Percentiles rank a stretch among this genome's conserved stretches.
Conservation (phyloP, 2,888 invertebrate genomes). For the Acleris cristana region DNA sequence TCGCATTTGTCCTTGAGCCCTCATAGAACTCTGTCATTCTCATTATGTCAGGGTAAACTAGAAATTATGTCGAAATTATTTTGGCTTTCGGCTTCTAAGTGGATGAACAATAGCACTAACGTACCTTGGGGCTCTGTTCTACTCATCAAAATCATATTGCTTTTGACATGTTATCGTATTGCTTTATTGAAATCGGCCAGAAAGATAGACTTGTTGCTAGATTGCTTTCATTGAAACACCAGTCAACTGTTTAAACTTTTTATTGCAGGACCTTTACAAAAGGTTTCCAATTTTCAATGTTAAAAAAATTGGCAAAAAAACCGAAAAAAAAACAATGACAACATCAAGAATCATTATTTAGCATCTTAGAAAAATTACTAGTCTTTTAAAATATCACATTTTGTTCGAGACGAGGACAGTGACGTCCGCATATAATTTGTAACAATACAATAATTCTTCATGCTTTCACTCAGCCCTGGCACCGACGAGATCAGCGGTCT, state of each 20-base stretch:
- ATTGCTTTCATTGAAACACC: slow-evolving; percentile 38
- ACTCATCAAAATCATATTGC: too few species aligned
- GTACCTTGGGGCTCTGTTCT: too few species aligned
- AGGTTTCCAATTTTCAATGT: slow-evolving; percentile 78
- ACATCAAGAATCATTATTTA: slow-evolving; percentile 82
- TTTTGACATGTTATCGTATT: too few species aligned
- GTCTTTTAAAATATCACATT: slow-evolving; percentile 82
- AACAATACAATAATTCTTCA: slow-evolving; percentile 82
- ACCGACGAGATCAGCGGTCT: slow-evolving; percentile 80
- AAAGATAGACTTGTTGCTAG: not conserved
- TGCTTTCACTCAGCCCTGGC: slow-evolving; percentile 79
- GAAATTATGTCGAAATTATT: not conserved
- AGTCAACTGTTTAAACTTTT: slow-evolving; percentile 52
- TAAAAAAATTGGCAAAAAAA: slow-evolving; percentile 61
- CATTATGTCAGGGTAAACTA: not conserved
- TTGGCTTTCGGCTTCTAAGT: too few species aligned
- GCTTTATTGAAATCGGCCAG: too few species aligned
- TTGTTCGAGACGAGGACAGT: slow-evolving; percentile 79
- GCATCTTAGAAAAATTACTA: slow-evolving; percentile 73
- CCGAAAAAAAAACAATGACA: slow-evolving; percentile 75
- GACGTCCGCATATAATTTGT: slow-evolving; percentile 79
- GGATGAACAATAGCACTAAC: too few species aligned
- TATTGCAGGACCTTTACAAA: slow-evolving; percentile 82
- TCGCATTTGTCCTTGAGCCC: too few species aligned
- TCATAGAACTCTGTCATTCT: too few species aligned